Percentiles rank a stretch among this genome's conserved stretches.
Evolutionary conservation across 2,888 invertebrate genomes (phyloP).

Genomic region (Drosophila neutralis): DNA sequence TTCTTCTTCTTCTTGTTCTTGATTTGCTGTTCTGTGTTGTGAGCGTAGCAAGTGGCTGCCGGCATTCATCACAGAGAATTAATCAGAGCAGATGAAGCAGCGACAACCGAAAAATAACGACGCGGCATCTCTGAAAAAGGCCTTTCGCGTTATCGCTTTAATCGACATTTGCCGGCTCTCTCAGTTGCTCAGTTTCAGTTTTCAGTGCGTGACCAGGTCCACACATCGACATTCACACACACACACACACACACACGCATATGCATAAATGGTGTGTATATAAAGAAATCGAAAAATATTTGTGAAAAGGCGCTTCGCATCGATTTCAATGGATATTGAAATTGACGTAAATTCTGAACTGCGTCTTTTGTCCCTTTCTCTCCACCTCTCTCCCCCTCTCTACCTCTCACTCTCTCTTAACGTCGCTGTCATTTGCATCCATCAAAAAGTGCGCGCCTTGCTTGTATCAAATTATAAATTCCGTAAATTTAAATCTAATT

Average conservation of each 20-base stretch:
- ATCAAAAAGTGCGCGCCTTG: slow-evolving; percentile 64
- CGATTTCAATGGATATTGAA: slow-evolving; percentile 64
- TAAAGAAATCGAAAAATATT: slow-evolving; percentile 12
- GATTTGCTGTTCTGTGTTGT: slow-evolving; percentile 3
- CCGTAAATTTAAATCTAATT: slow-evolving; percentile 74
- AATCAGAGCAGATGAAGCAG: slow-evolving; percentile 77
- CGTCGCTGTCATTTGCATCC: slow-evolving; percentile 46
- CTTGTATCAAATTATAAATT: slow-evolving; percentile 71
- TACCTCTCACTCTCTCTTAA: slow-evolving; percentile 8
- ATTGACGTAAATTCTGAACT: slow-evolving; percentile 53
- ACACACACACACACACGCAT: slow-evolving; percentile 15
- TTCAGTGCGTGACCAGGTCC: slow-evolving; percentile 62
- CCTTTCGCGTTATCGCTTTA: slow-evolving; percentile 64
- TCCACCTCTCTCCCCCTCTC: background rate
- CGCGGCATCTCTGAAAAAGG: slow-evolving; percentile 71
- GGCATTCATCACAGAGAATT: slow-evolving; percentile 77
- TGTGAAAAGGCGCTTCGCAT: slow-evolving; percentile 61
- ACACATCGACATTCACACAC: slow-evolving; percentile 10
- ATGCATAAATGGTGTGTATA: background rate
- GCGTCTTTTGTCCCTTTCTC: slow-evolving; percentile 2
- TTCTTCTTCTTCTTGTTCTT: background rate
- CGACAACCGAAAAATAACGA: slow-evolving; percentile 77
- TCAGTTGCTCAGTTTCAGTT: slow-evolving; percentile 24
- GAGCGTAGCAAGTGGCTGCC: slow-evolving; percentile 62
- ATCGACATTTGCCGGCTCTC: slow-evolving; percentile 60